phyloP scores from a whole-genome alignment of 1,140 invertebrate species.

The Zelostemma sp. region DNA sequence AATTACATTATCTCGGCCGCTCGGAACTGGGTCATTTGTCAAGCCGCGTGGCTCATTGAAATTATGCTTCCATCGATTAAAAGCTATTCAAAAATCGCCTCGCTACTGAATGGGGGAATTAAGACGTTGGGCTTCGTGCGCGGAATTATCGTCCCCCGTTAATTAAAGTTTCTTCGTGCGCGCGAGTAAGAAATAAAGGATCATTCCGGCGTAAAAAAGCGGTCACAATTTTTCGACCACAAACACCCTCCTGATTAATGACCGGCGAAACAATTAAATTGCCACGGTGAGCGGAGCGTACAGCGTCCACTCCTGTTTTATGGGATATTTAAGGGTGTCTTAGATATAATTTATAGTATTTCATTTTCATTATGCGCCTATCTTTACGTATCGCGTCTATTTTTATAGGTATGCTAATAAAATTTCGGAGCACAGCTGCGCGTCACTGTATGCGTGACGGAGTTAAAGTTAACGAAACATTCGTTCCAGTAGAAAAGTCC shows the following conservation, averaged over 20 bases:
- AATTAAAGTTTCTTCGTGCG: neutral
- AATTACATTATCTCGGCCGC: too few species aligned
- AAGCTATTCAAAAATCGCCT: too few species aligned
- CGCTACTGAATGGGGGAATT: too few species aligned
- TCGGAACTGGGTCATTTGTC: too few species aligned
- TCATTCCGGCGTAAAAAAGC: slow-evolving; percentile 12
- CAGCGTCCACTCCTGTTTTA: slow-evolving; percentile 51
- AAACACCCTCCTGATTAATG: slow-evolving; percentile 37
- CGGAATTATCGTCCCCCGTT: neutral
- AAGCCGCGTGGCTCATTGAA: too few species aligned
- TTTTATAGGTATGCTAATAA: slow-evolving; percentile 70
- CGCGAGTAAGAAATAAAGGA: neutral
- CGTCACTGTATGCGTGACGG: slow-evolving; percentile 51
- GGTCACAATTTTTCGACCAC: slow-evolving; percentile 12
- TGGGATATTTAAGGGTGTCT: slow-evolving; percentile 62
- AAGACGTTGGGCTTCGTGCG: neutral
- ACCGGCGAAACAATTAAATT: slow-evolving; percentile 38
- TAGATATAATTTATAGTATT: slow-evolving; percentile 63
- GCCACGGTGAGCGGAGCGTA: slow-evolving; percentile 12
- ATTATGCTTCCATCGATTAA: too few species aligned
- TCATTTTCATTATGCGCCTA: slow-evolving; percentile 54
- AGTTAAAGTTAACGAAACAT: slow-evolving; percentile 62
- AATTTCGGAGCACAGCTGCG: slow-evolving; percentile 54
- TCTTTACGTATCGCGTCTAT: slow-evolving; percentile 48
- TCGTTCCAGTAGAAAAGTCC: slow-evolving; percentile 21